These are phyloP conservation scores for Diglossa cyanea DNA, from an alignment of 2,797 vertebrate species.

Conservation along the genomic window DNA sequence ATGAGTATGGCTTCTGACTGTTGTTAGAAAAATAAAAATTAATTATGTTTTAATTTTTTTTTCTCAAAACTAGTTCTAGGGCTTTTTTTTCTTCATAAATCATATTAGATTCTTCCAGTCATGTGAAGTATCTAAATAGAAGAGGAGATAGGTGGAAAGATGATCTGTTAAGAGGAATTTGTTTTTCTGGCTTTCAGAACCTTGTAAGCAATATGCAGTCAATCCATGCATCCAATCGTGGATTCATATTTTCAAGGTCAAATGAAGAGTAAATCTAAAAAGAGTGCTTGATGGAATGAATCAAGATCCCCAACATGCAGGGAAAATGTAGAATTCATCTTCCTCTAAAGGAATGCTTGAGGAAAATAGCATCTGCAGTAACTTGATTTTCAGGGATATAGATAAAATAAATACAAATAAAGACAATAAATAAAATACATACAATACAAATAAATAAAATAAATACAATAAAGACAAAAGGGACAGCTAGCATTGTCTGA, in stretches of 20 bases:
- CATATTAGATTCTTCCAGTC: neutral
- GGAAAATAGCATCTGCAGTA: neutral
- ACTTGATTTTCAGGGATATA: neutral
- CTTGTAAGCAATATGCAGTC: neutral
- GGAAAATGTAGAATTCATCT: neutral
- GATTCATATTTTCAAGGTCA: neutral
- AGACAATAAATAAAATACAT: too few relatives aligned
- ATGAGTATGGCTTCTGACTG: neutral
- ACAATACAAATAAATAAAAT: too few relatives aligned
- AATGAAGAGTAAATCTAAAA: neutral
- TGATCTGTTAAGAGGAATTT: neutral
- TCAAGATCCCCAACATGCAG: neutral
- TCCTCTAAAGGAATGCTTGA: neutral
- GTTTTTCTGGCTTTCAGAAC: neutral
- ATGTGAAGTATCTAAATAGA: neutral
- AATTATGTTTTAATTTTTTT: neutral
- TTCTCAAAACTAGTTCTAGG: neutral
- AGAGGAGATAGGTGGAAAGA: neutral
- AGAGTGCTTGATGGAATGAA: accelerated
- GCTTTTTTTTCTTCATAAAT: neutral
- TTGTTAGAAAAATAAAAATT: neutral
- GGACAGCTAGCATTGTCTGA: neutral
- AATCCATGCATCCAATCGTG: neutral
- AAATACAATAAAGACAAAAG: neutral
- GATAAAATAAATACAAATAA: too few relatives aligned